Percentiles rank a stretch among this genome's conserved stretches.
Evolutionary conservation across 2,888 invertebrate species (phyloP).

Genomic region (Agrotis exclamationis): DNA sequence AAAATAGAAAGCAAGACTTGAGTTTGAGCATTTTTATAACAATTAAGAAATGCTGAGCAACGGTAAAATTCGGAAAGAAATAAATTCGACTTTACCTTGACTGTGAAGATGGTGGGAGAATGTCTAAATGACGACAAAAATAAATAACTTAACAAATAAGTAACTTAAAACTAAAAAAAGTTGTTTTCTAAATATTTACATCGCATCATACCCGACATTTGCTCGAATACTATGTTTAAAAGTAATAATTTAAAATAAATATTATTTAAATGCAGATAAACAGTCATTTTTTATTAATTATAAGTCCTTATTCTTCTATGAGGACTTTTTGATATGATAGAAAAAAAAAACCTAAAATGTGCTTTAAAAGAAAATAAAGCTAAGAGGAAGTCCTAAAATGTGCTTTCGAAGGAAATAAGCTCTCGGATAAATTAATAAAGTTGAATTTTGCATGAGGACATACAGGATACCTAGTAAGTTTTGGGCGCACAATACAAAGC

Average conservation of each 20-base stretch:
- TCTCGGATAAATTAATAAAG: not conserved
- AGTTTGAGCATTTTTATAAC: not conserved
- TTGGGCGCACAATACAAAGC: too few species aligned
- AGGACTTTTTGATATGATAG: too few species aligned
- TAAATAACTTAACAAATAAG: slow-evolving; percentile 73
- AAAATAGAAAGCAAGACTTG: slow-evolving; percentile 17
- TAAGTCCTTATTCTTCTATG: slow-evolving; percentile 37
- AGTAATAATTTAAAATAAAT: slow-evolving; percentile 51
- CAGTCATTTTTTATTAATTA: slow-evolving; percentile 61
- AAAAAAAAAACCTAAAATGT: too few species aligned
- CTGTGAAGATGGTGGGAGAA: slow-evolving; percentile 80
- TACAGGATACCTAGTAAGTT: too few species aligned
- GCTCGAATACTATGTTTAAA: slow-evolving; percentile 41
- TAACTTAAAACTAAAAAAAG: slow-evolving; percentile 70
- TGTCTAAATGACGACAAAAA: slow-evolving; percentile 77
- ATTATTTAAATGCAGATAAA: slow-evolving; percentile 62
- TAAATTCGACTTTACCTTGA: slow-evolving; percentile 43
- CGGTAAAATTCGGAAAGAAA: slow-evolving; percentile 15
- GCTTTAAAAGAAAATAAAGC: not conserved
- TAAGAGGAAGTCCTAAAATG: not conserved
- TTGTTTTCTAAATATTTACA: slow-evolving; percentile 68
- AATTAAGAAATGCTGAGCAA: not conserved
- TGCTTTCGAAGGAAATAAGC: not conserved
- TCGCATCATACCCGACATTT: slow-evolving; percentile 35
- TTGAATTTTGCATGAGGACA: slow-evolving; percentile 2